Conservation (phyloP, 53 echinoderm and acorn worm species). For the Mesocentrotus franciscanus region DNA sequence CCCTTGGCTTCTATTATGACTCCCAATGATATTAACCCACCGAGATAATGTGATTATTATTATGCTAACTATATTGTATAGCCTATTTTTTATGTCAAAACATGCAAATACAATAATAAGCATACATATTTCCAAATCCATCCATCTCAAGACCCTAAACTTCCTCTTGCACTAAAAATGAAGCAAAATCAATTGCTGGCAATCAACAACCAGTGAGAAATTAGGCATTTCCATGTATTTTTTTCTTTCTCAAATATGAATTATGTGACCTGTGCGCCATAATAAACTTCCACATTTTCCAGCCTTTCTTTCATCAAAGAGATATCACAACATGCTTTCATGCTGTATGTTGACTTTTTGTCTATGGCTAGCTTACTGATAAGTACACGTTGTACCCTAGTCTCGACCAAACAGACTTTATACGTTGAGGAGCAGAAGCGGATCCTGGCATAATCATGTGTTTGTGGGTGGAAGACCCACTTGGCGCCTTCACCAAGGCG, state of each 20-base stretch:
- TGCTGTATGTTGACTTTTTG: conserved; percentile 1
- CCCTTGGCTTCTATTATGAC: background rate
- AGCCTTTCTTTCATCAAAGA: background rate
- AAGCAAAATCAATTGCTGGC: background rate
- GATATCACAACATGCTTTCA: too few species aligned
- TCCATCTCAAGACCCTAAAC: background rate
- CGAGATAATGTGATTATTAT: too few species aligned
- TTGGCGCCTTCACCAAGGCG: background rate
- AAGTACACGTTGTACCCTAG: background rate
- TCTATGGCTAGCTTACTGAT: background rate
- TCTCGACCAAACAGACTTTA: background rate
- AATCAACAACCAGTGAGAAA: background rate
- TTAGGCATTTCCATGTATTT: background rate
- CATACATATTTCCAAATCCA: background rate
- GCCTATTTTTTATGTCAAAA: too few species aligned
- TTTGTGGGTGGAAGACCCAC: conserved; percentile 21
- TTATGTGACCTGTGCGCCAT: background rate
- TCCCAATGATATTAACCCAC: too few species aligned
- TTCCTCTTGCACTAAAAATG: background rate
- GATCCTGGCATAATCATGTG: background rate
- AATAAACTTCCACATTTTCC: background rate
- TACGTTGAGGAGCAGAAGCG: background rate
- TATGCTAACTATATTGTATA: too few species aligned
- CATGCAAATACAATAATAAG: too few species aligned
- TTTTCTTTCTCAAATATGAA: background rate